Percentiles rank a stretch among this genome's conserved stretches.
These are phyloP conservation scores for Drosophila kanapiae DNA, from an alignment of 1,140 invertebrate genomes.

Conservation along the genomic window DNA sequence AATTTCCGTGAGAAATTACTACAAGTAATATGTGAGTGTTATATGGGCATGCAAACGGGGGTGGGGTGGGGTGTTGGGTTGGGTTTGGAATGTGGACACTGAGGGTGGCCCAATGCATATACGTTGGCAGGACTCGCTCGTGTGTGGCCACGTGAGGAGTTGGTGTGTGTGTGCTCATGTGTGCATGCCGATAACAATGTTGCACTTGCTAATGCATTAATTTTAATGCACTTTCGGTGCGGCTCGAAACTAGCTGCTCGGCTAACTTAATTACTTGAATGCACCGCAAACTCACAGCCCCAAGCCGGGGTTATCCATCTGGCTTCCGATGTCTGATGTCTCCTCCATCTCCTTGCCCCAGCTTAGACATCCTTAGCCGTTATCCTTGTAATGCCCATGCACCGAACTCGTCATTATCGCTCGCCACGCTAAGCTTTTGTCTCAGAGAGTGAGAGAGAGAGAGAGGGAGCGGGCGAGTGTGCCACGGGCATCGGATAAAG, in stretches of 20 bases:
- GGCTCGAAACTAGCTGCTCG: slow-evolving; percentile 37
- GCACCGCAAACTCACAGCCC: slow-evolving; percentile 57
- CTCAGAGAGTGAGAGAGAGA: background rate
- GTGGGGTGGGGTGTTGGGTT: background rate
- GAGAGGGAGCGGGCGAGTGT: background rate
- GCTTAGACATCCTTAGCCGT: slow-evolving; percentile 12
- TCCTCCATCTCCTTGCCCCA: background rate
- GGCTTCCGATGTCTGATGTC: slow-evolving; percentile 51
- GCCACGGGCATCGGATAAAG: slow-evolving; percentile 31
- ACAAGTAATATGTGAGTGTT: slow-evolving; percentile 82
- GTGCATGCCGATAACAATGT: slow-evolving; percentile 81
- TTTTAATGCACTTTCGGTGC: slow-evolving; percentile 80
- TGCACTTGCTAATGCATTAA: slow-evolving; percentile 83
- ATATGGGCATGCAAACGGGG: slow-evolving; percentile 49
- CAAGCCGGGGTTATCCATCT: slow-evolving; percentile 71
- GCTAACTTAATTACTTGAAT: slow-evolving; percentile 78
- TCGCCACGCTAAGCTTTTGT: slow-evolving; percentile 48
- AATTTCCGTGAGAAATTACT: slow-evolving; percentile 84
- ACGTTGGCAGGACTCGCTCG: slow-evolving; percentile 46
- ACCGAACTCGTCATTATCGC: slow-evolving; percentile 77
- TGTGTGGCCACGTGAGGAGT: slow-evolving; percentile 74
- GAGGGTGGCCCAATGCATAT: slow-evolving; percentile 8
- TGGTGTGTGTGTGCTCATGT: slow-evolving; percentile 69
- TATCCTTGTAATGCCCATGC: slow-evolving; percentile 43
- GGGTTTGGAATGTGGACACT: background rate